phyloP scores from a whole-genome alignment of 2,113 vertebrate genomes.

The Brienomyrus brachyistius region DNA sequence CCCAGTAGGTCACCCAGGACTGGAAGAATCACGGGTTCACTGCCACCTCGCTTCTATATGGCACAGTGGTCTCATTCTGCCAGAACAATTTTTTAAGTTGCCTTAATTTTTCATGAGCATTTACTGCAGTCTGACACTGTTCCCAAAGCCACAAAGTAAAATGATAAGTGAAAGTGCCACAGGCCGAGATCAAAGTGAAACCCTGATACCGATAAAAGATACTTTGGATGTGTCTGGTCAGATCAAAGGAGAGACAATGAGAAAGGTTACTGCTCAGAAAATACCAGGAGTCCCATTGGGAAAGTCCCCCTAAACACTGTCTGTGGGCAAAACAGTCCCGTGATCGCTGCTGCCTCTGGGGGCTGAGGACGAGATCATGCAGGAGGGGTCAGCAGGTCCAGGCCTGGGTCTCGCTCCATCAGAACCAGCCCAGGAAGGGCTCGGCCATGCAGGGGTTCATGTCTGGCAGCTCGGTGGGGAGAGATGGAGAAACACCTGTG shows the following conservation, averaged over 20 bases:
- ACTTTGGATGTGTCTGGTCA: constrained; percentile 42
- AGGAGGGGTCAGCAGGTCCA: background rate
- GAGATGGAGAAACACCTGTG: background rate
- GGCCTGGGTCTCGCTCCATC: background rate
- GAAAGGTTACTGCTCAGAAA: constrained; percentile 56
- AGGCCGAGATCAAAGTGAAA: constrained; percentile 57
- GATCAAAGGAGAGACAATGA: constrained; percentile 54
- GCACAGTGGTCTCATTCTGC: background rate
- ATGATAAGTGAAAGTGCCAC: constrained; percentile 46
- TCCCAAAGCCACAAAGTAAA: constrained; percentile 9
- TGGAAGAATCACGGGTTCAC: background rate
- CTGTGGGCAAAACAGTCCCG: constrained; percentile 37
- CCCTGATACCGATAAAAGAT: constrained; percentile 49
- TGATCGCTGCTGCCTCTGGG: background rate
- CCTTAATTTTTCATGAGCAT: background rate
- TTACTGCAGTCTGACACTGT: background rate
- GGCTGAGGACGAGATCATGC: background rate
- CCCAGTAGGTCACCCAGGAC: background rate
- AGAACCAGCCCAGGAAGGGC: background rate
- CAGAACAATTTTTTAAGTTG: background rate
- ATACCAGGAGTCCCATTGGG: constrained; percentile 39
- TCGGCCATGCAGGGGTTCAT: background rate
- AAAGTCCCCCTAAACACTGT: constrained; percentile 41
- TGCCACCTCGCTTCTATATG: background rate
- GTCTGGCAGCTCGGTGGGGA: background rate